phyloP scores from a whole-genome alignment of 2,888 invertebrate species.

The Spicauda simplicius region DNA sequence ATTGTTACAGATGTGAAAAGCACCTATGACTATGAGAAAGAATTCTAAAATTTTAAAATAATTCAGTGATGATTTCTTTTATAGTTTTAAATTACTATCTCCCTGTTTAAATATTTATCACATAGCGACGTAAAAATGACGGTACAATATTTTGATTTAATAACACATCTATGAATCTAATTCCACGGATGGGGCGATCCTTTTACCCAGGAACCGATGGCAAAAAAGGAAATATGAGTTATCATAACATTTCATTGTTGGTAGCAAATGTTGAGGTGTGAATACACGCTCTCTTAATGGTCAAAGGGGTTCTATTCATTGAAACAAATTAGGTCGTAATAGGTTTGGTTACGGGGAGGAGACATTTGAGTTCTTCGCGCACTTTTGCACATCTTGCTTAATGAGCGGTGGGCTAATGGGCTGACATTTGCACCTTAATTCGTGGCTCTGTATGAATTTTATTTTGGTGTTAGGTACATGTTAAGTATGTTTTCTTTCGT shows the following conservation, averaged over 20 bases:
- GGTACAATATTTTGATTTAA: background rate
- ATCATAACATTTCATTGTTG: conserved; percentile 36
- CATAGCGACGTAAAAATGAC: too few species aligned
- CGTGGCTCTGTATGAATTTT: background rate
- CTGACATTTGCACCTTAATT: background rate
- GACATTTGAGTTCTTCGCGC: conserved; percentile 3
- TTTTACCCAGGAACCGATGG: conserved; percentile 28
- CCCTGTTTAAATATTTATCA: too few species aligned
- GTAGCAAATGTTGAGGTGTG: conserved; percentile 15
- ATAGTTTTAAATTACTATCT: too few species aligned
- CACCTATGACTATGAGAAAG: too few species aligned
- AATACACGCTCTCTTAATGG: conserved; percentile 18
- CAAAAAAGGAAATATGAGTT: conserved; percentile 36
- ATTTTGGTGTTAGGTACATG: background rate
- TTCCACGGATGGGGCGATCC: conserved; percentile 17
- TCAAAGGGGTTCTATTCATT: conserved; percentile 14
- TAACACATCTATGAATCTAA: background rate
- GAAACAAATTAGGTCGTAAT: conserved; percentile 14
- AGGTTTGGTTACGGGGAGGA: background rate
- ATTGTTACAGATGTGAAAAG: too few species aligned
- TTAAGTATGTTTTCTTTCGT: too few species aligned
- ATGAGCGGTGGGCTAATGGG: conserved; percentile 3
- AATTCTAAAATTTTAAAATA: too few species aligned
- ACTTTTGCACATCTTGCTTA: background rate
- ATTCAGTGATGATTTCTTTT: too few species aligned